A percentile compares a stretch with the other conserved stretches of the same genome.
Evolutionary conservation across 2,888 invertebrate species (phyloP).

Genomic region (Leucoma salicis): DNA sequence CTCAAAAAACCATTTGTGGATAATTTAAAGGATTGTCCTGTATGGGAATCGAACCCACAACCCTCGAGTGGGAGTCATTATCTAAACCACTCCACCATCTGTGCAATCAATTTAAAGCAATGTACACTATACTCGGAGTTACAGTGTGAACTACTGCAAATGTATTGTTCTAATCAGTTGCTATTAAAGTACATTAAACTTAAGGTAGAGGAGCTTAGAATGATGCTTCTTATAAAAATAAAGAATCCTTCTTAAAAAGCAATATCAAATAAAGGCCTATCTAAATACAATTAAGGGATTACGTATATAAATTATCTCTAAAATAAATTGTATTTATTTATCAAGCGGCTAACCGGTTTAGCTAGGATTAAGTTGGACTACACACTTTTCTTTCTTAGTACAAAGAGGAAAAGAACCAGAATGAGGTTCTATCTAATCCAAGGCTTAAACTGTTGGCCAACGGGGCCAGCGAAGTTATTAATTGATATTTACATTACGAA

Average conservation of each 20-base stretch:
- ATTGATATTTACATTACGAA: conserved; percentile 11
- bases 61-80: no score
- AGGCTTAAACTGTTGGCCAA: conserved; percentile 29
- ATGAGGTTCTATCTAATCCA: conserved; percentile 25
- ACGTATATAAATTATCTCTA: neutral
- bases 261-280: neutral
- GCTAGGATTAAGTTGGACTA: conserved; percentile 27
- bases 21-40: no score
- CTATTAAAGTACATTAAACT: no score
- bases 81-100: no score
- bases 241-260: neutral
- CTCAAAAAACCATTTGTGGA: no score
- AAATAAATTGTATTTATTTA: conserved; percentile 10
- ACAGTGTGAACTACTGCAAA: no score
- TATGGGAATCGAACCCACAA: no score
- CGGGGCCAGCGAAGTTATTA: conserved; percentile 14
- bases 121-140: no score
- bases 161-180: no score
- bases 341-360: conserved; percentile 22
- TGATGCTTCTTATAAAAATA: neutral
- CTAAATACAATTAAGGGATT: neutral
- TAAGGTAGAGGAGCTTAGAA: no score
- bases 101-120: no score
- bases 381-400: conserved; percentile 23
- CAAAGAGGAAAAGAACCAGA: conserved; percentile 24